Evolutionary conservation across 2,888 invertebrate genomes (phyloP), one percentile per base, ranked within the genome.

Genomic region (Limnephilus marmoratus): DNA sequence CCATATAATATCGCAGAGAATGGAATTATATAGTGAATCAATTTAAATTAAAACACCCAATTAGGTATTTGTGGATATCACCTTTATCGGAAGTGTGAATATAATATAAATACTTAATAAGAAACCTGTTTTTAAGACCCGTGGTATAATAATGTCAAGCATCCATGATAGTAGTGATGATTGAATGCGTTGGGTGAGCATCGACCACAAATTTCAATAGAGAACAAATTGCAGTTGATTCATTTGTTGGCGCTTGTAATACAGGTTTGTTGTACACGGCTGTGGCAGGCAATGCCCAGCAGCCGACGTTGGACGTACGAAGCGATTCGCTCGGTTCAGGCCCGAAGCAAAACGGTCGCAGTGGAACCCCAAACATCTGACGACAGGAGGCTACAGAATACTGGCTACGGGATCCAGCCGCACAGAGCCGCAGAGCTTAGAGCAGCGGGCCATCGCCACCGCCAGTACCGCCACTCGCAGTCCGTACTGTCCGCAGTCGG

Each of bases 371-470:
- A 83, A 87, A 85, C 92, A 91, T 91, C 90, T 87, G 92, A 92
- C 92, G 82, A 49, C 87, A 49, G 49, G 12, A 53, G 31, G 24
- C 53, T 68, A 31, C 53, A 15, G 53, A 53, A 53, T 53, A 18
- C 68, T n/a, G 68, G n/a, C 9, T 68, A 68, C 24, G 68, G 68
- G 68, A n/a, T 68, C 68, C 90, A 81, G 82, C 83, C 68, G n/a
- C 86, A 91, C 92, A 90, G 92, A 93, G 91, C 91, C 86, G 90
- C 92, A 90, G 83, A 92, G 91, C 93, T 24, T 81, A 86, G 90
- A n/a, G 83, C 45, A 45, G 45, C 45, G 45, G 45, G 49, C 49
- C 49, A 31, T 31, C 31, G 31, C 31, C 31, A 31, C 31, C 31
- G 31, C 31, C 31, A 31, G 31, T 31, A 49, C 53, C 68, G 45